A percentile compares a stretch with the other conserved stretches of the same genome.
phyloP scores from a whole-genome alignment of 2,113 vertebrate genomes.

The Zeus faber region DNA sequence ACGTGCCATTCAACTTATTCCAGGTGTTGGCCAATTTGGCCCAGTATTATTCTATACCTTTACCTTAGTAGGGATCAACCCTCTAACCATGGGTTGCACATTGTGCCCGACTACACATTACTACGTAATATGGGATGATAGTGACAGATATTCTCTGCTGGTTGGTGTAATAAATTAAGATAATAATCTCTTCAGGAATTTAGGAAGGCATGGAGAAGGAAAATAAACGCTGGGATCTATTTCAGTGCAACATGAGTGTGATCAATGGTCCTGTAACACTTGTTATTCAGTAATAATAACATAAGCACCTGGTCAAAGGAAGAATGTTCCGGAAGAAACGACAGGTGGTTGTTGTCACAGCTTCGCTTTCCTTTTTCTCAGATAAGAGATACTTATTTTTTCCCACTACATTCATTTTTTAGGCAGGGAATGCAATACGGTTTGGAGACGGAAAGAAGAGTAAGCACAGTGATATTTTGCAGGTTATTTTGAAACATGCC shows the following conservation, averaged over 20 bases:
- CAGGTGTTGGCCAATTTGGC: no score
- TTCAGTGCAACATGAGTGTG: no score
- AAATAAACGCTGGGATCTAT: no score
- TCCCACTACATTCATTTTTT: no score
- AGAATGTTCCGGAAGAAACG: constrained; percentile 24
- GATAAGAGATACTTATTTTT: constrained; percentile 20
- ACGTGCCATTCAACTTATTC: not conserved
- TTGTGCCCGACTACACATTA: no score
- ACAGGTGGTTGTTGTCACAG: constrained; percentile 51
- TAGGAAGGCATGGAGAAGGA: not conserved
- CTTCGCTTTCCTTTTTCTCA: constrained; percentile 6
- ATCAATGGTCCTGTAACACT: no score
- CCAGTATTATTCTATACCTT: no score
- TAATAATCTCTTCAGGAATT: constrained; percentile 20
- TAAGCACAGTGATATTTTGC: not conserved
- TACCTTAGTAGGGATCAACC: no score
- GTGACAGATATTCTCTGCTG: not conserved
- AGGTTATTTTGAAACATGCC: constrained; percentile 11
- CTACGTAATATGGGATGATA: no score
- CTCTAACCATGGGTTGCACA: no score
- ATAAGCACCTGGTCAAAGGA: constrained; percentile 1
- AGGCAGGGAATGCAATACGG: not conserved
- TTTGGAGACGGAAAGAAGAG: not conserved
- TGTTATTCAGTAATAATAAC: no score
- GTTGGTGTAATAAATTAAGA: not conserved